phyloP scores from a whole-genome alignment of 2,797 vertebrate genomes.

The Enteromius thamalakanensis region DNA sequence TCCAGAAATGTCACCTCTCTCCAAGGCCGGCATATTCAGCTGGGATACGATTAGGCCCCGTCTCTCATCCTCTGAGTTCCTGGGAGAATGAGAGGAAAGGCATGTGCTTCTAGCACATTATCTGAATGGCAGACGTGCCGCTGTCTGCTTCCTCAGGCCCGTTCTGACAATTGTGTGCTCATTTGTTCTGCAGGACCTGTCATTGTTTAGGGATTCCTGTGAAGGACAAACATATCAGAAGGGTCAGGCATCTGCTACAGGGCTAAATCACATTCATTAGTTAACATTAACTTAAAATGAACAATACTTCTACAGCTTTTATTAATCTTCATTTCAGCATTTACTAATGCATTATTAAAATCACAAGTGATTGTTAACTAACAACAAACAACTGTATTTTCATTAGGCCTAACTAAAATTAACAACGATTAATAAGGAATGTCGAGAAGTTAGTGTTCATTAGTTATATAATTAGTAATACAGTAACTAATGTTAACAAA shows the following conservation, averaged over 20 bases:
- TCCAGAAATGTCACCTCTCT: conserved; percentile 60
- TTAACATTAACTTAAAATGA: no score
- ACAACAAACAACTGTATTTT: no score
- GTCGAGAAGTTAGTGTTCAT: no score
- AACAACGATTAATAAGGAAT: no score
- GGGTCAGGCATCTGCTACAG: neutral
- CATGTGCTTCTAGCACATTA: conserved; percentile 59
- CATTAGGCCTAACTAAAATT: no score
- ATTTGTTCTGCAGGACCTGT: conserved; percentile 40
- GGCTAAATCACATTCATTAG: no score
- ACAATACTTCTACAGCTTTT: no score
- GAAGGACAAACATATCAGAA: conserved; percentile 3
- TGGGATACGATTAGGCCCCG: conserved; percentile 54
- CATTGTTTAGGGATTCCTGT: conserved; percentile 21
- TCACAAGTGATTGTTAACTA: no score
- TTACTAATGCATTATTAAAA: no score
- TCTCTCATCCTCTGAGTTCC: conserved; percentile 55
- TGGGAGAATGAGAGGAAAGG: conserved; percentile 44
- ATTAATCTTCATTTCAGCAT: no score
- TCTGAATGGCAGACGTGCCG: conserved; percentile 53
- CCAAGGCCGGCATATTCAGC: conserved; percentile 59
- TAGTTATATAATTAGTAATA: no score
- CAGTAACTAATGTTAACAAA: no score
- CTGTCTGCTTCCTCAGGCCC: conserved; percentile 40
- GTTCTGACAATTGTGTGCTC: conserved; percentile 51